Evolutionary conservation across 2,888 invertebrate genomes (phyloP).

Genomic region (Drosophila meridiana): DNA sequence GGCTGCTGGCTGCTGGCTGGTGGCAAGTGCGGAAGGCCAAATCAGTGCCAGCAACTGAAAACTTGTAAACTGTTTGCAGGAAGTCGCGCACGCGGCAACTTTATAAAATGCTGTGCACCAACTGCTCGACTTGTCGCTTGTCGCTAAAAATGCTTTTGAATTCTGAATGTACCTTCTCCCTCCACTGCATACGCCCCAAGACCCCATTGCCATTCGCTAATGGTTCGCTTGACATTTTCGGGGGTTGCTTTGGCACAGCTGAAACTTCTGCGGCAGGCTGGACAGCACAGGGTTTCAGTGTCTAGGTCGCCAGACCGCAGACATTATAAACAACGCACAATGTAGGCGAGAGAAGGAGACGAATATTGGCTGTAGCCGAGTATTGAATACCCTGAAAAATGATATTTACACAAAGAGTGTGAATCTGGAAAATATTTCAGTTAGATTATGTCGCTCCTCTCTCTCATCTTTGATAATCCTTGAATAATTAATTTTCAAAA

Average conservation of each 20-base stretch:
- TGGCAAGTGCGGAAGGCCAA: conserved; percentile 40
- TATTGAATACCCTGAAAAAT: not conserved
- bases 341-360: not conserved
- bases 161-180: conserved; percentile 52
- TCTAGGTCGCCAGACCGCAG: conserved; percentile 80
- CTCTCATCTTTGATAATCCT: not conserved
- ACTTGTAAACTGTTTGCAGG: conserved; percentile 55
- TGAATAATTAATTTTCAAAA: too few relatives aligned
- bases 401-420: too few relatives aligned
- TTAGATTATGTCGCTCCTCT: not conserved
- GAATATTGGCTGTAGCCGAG: not conserved
- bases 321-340: conserved; percentile 77
- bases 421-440: too few relatives aligned
- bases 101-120: conserved; percentile 45
- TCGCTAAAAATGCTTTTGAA: conserved; percentile 60
- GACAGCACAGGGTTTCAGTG: conserved; percentile 49
- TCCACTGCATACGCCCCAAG: not conserved
- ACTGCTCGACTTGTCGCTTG: conserved; percentile 55
- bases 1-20: conserved; percentile 13
- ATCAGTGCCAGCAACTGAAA: conserved; percentile 59
- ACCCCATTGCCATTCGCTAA: conserved; percentile 37
- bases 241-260: conserved; percentile 64
- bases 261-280: conserved; percentile 14
- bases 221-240: conserved; percentile 44
- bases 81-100: conserved; percentile 2